Evolutionary conservation across 2,888 invertebrate genomes (phyloP).

Genomic region (Acleris sparsana): DNA sequence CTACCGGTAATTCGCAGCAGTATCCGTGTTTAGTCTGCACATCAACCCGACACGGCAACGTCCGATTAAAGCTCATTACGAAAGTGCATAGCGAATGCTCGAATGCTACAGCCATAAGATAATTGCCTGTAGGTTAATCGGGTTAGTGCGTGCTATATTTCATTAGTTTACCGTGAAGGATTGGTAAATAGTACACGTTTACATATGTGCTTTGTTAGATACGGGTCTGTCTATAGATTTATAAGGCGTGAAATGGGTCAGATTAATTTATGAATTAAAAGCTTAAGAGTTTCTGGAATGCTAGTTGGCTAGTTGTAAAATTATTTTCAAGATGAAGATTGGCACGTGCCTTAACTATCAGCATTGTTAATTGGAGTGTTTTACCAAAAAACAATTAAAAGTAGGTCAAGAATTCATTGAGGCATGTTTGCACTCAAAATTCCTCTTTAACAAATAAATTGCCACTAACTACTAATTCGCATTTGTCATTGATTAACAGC

Average conservation of each 20-base stretch:
- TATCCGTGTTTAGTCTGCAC: constrained; percentile 38
- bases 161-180: constrained; percentile 42
- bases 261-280: constrained; percentile 12
- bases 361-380: constrained; percentile 2
- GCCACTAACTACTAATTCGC: too few species aligned
- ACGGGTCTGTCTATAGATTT: constrained; percentile 7
- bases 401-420: too few species aligned
- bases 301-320: constrained; percentile 1
- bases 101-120: constrained; percentile 58
- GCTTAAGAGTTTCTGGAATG: constrained; percentile 15
- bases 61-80: constrained; percentile 49
- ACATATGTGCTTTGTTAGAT: background rate
- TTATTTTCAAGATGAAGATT: constrained; percentile 12
- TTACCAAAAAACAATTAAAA: background rate
- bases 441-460: too few species aligned
- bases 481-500: too few species aligned
- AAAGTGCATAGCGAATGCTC: constrained; percentile 61
- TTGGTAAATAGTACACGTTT: constrained; percentile 24
- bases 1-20: constrained; percentile 31
- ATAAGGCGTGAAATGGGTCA: constrained; percentile 19
- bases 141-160: constrained; percentile 61
- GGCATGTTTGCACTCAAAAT: too few species aligned
- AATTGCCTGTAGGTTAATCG: constrained; percentile 65
- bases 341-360: constrained; percentile 7
- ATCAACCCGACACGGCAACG: constrained; percentile 45